A percentile compares a stretch with the other conserved stretches of the same genome.
These are phyloP conservation scores for Narcine bancroftii DNA, from an alignment of 2,113 vertebrate species.

Conservation along the genomic window DNA sequence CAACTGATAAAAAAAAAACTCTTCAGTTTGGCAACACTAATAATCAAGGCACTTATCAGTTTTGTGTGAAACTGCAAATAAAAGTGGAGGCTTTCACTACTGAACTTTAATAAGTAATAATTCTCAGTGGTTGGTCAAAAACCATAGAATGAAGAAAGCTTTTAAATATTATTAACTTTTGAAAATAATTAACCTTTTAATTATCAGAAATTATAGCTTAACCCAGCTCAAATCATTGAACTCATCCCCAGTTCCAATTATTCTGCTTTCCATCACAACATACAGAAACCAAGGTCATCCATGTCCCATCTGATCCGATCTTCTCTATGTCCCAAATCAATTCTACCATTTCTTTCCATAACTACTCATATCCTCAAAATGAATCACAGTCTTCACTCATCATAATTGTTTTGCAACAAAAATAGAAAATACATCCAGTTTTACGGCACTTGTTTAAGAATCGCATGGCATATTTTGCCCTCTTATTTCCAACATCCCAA, in stretches of 20 bases:
- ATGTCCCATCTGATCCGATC: background rate
- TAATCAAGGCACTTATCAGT: constrained; percentile 1
- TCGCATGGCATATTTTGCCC: background rate
- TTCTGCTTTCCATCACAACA: constrained; percentile 18
- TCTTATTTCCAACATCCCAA: background rate
- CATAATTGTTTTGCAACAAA: background rate
- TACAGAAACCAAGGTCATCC: constrained; percentile 20
- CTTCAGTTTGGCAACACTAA: background rate
- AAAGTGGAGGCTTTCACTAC: background rate
- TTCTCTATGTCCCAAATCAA: background rate
- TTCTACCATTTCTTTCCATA: background rate
- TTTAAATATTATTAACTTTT: background rate
- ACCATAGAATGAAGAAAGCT: background rate
- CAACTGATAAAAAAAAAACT: background rate
- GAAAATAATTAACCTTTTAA: constrained; percentile 8
- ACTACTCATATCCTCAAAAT: background rate
- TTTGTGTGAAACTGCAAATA: constrained; percentile 13
- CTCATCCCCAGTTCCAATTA: background rate
- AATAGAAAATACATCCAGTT: background rate
- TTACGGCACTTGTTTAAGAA: background rate
- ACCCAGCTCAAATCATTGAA: constrained; percentile 14
- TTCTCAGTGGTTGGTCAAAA: constrained; percentile 9
- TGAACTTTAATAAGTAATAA: background rate
- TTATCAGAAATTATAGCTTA: background rate
- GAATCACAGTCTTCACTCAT: background rate